These are phyloP conservation scores for Cephalotes varians DNA, from an alignment of 2,888 invertebrate genomes.

Conservation along the genomic window DNA sequence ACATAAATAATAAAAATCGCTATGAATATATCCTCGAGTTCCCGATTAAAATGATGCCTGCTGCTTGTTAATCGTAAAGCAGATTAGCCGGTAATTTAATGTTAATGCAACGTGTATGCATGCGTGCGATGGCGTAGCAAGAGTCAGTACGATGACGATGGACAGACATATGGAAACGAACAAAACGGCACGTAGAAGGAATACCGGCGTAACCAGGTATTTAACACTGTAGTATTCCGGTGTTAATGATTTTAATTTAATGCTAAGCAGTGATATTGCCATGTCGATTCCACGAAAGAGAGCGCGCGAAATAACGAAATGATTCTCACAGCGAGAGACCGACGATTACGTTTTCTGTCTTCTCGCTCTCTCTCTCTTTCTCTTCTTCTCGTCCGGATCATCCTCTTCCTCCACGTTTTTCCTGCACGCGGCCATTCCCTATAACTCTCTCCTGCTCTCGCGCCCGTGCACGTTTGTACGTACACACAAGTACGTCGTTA, in stretches of 20 bases:
- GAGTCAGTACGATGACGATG: constrained; percentile 12
- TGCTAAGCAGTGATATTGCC: constrained; percentile 53
- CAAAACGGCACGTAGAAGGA: constrained; percentile 13
- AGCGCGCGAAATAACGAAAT: constrained; percentile 76
- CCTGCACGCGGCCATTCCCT: constrained; percentile 33
- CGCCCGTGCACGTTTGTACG: constrained; percentile 60
- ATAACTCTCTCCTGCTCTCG: constrained; percentile 52
- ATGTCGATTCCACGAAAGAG: constrained; percentile 70
- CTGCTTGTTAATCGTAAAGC: constrained; percentile 38
- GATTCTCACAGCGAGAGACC: constrained; percentile 78
- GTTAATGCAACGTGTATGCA: constrained; percentile 31
- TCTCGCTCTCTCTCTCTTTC: constrained; percentile 7
- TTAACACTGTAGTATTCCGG: constrained; percentile 60
- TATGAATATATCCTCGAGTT: constrained; percentile 8
- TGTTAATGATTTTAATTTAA: constrained; percentile 70
- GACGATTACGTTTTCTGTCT: constrained; percentile 68
- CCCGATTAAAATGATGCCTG: constrained; percentile 39
- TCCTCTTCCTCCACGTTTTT: constrained; percentile 47
- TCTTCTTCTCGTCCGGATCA: constrained; percentile 50
- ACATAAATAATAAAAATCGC: constrained; percentile 37
- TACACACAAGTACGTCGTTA: constrained; percentile 76
- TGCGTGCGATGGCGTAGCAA: constrained; percentile 5
- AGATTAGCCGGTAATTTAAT: constrained; percentile 50
- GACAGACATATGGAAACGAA: constrained; percentile 7
- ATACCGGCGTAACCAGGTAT: constrained; percentile 22